phyloP scores from a whole-genome alignment of 2,888 invertebrate species.

The Pyrgus malvae region DNA sequence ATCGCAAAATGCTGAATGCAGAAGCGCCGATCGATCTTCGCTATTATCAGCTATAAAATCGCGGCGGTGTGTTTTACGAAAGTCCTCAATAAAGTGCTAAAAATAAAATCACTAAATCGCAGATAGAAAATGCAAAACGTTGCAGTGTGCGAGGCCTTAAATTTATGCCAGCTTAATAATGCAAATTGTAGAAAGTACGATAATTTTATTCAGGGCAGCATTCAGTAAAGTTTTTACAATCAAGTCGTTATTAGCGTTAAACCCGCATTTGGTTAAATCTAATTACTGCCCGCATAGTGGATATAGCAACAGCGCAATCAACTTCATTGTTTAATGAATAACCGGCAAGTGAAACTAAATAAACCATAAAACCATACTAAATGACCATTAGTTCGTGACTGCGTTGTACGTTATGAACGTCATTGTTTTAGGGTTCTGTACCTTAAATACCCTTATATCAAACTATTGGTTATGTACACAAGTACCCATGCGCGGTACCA shows the following conservation, averaged over 20 bases:
- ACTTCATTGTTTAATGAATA: conserved; percentile 76
- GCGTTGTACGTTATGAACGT: neutral
- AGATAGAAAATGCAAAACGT: too few relatives aligned
- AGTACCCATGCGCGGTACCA: too few relatives aligned
- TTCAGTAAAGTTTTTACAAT: conserved; percentile 55
- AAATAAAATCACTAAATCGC: too few relatives aligned
- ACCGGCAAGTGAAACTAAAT: conserved; percentile 67
- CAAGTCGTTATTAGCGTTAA: conserved; percentile 56
- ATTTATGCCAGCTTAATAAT: conserved; percentile 23
- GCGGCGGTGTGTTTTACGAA: too few relatives aligned
- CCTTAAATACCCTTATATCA: too few relatives aligned
- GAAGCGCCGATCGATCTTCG: too few relatives aligned
- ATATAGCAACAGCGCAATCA: conserved; percentile 73
- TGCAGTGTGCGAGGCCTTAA: too few relatives aligned
- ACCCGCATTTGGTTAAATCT: conserved; percentile 78
- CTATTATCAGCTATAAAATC: too few relatives aligned
- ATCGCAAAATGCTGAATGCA: too few relatives aligned
- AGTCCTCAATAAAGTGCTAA: too few relatives aligned
- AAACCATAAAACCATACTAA: conserved; percentile 57
- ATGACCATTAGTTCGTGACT: conserved; percentile 18
- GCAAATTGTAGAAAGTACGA: conserved; percentile 37
- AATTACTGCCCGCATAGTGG: conserved; percentile 77
- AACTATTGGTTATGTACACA: too few relatives aligned
- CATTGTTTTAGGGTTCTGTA: neutral
- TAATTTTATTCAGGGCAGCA: conserved; percentile 49